phyloP scores from a whole-genome alignment of 2,888 invertebrate genomes.

The Cheilosia impressa region DNA sequence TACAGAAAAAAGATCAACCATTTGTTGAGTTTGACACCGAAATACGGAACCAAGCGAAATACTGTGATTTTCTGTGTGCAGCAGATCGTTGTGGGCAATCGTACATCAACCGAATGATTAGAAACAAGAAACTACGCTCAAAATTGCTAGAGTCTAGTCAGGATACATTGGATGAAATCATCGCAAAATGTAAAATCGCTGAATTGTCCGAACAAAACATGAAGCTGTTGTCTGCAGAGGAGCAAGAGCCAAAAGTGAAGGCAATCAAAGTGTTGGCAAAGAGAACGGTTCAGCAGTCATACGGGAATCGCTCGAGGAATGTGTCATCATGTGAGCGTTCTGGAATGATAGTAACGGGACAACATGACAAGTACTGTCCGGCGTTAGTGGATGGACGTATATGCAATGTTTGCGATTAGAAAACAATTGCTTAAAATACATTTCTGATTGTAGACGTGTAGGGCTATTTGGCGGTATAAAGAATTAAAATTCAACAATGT shows the following conservation, averaged over 20 bases:
- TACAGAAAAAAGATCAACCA: conserved; percentile 40
- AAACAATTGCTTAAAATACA: too few relatives aligned
- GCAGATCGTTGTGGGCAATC: neutral
- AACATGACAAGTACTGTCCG: conserved; percentile 34
- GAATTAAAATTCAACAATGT: too few relatives aligned
- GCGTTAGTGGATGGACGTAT: neutral
- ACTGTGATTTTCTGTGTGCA: conserved; percentile 23
- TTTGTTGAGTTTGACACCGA: conserved; percentile 20
- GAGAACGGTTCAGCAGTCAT: conserved; percentile 23
- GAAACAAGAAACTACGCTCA: conserved; percentile 41
- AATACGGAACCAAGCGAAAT: conserved; percentile 31
- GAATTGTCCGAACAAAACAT: conserved; percentile 32
- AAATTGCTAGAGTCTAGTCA: conserved; percentile 35
- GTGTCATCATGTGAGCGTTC: conserved; percentile 12
- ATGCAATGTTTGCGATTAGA: too few relatives aligned
- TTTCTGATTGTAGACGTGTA: too few relatives aligned
- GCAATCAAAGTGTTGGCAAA: conserved; percentile 28
- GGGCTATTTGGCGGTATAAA: too few relatives aligned
- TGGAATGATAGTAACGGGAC: conserved; percentile 33
- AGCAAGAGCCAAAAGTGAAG: conserved; percentile 21
- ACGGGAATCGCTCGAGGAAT: neutral
- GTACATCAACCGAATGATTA: too few relatives aligned
- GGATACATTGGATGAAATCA: conserved; percentile 22
- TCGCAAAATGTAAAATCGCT: conserved; percentile 41
- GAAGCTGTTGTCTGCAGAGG: conserved; percentile 27